Conservation (phyloP, 2,888 invertebrate genomes). For the Melieria crassipennis region DNA sequence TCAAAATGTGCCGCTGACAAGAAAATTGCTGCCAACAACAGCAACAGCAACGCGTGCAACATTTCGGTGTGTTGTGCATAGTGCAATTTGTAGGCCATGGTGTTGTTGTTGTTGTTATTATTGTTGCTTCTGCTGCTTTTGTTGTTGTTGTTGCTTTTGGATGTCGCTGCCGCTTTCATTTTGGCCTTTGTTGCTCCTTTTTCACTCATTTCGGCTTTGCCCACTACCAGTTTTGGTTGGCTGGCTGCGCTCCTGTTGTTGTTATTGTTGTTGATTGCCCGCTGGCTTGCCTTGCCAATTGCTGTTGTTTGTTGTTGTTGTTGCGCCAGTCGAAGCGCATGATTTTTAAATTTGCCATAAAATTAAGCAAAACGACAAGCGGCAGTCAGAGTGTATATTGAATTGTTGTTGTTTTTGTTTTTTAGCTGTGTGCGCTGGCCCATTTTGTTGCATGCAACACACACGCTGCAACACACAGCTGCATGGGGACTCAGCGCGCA, state of each 20-base stretch:
- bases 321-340: slow-evolving; percentile 21
- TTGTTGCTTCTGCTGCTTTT: slow-evolving; percentile 1
- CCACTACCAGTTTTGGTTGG: too few species aligned
- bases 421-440: too few species aligned
- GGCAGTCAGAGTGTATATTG: too few species aligned
- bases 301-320: slow-evolving; percentile 9
- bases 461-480: too few species aligned
- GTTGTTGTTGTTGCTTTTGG: slow-evolving; percentile 10
- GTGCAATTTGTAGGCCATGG: not conserved
- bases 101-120: not conserved
- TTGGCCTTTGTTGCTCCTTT: not conserved
- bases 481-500: too few species aligned
- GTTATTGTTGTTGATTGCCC: not conserved
- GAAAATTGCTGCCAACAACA: not conserved
- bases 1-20: slow-evolving; percentile 33
- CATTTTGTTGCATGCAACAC: too few species aligned
- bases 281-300: not conserved
- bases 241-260: slow-evolving; percentile 4
- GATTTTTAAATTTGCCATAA: slow-evolving; percentile 21
- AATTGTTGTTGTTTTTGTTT: too few species aligned
- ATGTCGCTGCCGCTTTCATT: slow-evolving; percentile 1
- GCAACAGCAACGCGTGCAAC: slow-evolving; percentile 12
- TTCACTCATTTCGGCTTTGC: not conserved
- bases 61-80: slow-evolving; percentile 1
- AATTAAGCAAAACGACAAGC: slow-evolving; percentile 16